A percentile compares a stretch with the other conserved stretches of the same genome.
phyloP scores from a whole-genome alignment of 1,140 invertebrate species.

The Eriocheir sinensis region DNA sequence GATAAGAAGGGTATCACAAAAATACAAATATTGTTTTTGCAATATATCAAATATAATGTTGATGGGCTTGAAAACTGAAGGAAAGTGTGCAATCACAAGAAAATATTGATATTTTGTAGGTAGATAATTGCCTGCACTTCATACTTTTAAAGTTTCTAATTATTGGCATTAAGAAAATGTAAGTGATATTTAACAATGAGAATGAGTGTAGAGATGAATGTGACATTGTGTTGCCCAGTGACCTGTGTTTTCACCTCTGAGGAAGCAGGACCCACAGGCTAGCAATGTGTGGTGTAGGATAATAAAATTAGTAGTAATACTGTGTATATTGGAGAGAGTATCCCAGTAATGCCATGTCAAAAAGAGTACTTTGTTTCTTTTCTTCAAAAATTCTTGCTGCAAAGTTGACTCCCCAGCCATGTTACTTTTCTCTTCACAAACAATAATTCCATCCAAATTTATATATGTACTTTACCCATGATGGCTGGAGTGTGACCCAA shows the following conservation, averaged over 20 bases:
- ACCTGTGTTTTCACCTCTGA: background rate
- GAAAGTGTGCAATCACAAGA: conserved; percentile 1
- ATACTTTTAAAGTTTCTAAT: background rate
- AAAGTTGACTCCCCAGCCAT: background rate
- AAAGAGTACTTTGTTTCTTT: conserved; percentile 8
- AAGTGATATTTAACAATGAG: background rate
- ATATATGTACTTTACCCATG: conserved; percentile 58
- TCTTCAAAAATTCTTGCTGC: conserved; percentile 16
- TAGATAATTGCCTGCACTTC: background rate
- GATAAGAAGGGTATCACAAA: background rate
- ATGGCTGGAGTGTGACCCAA: background rate
- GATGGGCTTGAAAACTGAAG: background rate
- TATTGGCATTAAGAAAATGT: conserved; percentile 15
- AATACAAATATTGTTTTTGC: background rate
- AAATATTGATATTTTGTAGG: too few species aligned
- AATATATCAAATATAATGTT: background rate
- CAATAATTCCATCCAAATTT: conserved; percentile 74
- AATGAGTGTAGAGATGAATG: background rate
- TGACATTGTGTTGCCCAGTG: conserved; percentile 12
- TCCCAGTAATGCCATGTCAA: background rate
- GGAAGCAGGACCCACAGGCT: background rate
- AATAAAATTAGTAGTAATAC: background rate
- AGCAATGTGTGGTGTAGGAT: conserved; percentile 23
- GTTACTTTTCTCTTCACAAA: conserved; percentile 63
- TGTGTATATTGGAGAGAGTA: background rate